Evolutionary conservation across 1,140 invertebrate genomes (phyloP).

Genomic region (Formica selysi): DNA sequence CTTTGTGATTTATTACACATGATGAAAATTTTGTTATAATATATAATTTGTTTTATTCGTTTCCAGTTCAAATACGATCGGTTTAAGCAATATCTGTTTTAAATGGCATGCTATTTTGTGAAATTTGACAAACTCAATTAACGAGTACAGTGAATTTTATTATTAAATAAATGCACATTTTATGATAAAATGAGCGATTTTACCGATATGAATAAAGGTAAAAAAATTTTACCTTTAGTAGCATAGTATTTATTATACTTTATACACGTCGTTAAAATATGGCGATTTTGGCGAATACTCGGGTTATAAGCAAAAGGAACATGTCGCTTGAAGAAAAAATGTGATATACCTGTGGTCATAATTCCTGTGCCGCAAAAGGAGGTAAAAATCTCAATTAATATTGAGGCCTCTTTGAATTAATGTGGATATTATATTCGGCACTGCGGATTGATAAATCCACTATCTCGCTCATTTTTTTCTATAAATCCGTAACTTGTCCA

Average conservation of each 20-base stretch:
- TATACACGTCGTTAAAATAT: not conserved
- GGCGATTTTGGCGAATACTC: not conserved
- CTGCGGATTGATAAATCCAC: conserved; percentile 29
- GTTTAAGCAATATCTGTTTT: not conserved
- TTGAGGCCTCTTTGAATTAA: conserved; percentile 43
- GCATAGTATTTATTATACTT: not conserved
- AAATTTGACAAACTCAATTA: not conserved
- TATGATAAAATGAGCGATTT: not conserved
- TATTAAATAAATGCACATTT: not conserved
- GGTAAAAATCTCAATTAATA: conserved; percentile 80
- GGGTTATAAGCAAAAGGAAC: not conserved
- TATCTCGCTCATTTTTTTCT: not conserved
- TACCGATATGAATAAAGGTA: not conserved
- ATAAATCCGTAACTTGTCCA: not conserved
- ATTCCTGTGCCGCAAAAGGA: conserved; percentile 81
- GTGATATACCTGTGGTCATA: conserved; percentile 81
- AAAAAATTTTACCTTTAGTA: not conserved
- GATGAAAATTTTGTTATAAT: not conserved
- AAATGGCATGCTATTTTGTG: not conserved
- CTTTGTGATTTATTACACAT: not conserved
- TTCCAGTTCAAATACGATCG: not conserved
- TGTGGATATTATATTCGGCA: conserved; percentile 14
- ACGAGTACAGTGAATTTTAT: not conserved
- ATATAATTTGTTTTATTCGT: not conserved
- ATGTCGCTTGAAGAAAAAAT: conserved; percentile 60